These are phyloP conservation scores for Sphaerophoria rueppellii DNA, from an alignment of 2,888 invertebrate genomes.

Conservation along the genomic window DNA sequence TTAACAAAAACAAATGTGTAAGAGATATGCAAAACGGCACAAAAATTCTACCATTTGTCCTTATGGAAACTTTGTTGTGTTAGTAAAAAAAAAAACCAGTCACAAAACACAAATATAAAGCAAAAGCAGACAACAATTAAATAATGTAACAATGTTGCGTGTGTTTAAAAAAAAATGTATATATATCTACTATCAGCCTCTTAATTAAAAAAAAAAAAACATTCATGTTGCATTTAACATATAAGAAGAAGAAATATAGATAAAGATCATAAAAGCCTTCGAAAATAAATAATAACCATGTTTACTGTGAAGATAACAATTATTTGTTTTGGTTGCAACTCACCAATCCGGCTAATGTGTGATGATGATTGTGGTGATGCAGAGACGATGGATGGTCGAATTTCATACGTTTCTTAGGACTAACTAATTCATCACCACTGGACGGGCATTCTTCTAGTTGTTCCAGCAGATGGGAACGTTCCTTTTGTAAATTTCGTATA, in stretches of 20 bases:
- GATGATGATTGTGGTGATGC: conserved; percentile 80
- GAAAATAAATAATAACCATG: neutral
- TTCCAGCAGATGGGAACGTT: conserved; percentile 87
- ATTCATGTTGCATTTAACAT: conserved; percentile 20
- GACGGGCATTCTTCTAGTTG: conserved; percentile 88
- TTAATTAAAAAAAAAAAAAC: conserved; percentile 26
- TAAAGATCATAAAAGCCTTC: conserved; percentile 5
- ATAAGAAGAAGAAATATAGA: conserved; percentile 6
- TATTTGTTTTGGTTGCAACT: conserved; percentile 69
- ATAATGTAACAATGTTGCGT: conserved; percentile 10
- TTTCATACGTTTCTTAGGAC: conserved; percentile 87
- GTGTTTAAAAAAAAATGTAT: conserved; percentile 18
- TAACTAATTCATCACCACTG: conserved; percentile 87
- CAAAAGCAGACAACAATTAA: conserved; percentile 15
- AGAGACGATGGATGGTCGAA: conserved; percentile 82
- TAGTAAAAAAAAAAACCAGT: conserved; percentile 7
- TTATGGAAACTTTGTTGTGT: conserved; percentile 4
- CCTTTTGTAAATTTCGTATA: conserved; percentile 87
- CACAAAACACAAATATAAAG: neutral
- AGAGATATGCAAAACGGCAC: conserved; percentile 3
- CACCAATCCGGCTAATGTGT: conserved; percentile 78
- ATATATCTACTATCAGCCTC: conserved; percentile 39
- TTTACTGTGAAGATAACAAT: neutral
- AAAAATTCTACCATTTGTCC: conserved; percentile 7
- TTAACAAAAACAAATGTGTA: conserved; percentile 16